phyloP scores from a whole-genome alignment of 2,888 invertebrate genomes.

The Beris chalybata region DNA sequence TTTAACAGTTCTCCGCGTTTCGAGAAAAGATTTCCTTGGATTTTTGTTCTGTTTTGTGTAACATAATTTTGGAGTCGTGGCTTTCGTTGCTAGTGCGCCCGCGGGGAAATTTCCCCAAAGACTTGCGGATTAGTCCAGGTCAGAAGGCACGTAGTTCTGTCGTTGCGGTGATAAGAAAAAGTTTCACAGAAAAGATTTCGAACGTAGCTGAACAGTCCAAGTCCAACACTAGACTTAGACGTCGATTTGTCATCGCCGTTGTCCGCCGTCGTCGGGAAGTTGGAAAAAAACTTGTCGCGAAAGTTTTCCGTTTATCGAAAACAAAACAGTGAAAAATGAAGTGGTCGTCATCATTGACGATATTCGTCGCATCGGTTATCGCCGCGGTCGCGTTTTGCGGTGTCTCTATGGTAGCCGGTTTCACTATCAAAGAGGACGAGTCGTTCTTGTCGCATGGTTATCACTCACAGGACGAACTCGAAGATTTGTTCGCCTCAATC shows the following conservation, averaged over 20 bases:
- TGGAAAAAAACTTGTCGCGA: no score
- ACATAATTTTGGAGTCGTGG: slow-evolving; percentile 11
- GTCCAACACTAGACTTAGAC: not conserved
- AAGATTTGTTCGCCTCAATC: slow-evolving; percentile 64
- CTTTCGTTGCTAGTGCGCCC: slow-evolving; percentile 16
- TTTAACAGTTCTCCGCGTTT: no score
- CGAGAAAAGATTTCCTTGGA: no score
- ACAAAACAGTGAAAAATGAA: slow-evolving; percentile 13
- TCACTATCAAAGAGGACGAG: slow-evolving; percentile 49
- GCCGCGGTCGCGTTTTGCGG: slow-evolving; percentile 8
- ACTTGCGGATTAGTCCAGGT: no score
- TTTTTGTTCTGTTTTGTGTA: no score
- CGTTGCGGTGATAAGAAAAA: slow-evolving; percentile 6
- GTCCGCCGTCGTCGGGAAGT: not conserved
- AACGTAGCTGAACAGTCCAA: not conserved
- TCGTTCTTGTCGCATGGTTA: slow-evolving; percentile 63
- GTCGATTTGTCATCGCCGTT: slow-evolving; percentile 4
- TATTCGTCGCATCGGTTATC: slow-evolving; percentile 9
- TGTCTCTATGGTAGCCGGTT: slow-evolving; percentile 8
- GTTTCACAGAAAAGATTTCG: not conserved
- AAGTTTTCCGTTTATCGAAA: not conserved
- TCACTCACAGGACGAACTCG: slow-evolving; percentile 69
- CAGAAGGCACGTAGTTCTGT: not conserved
- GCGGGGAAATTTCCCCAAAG: slow-evolving; percentile 12
- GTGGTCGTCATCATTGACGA: slow-evolving; percentile 13